Evolutionary conservation across 2,888 invertebrate species (phyloP), one percentile per base, ranked within the genome.

Genomic region (Danaus chrysippus): DNA sequence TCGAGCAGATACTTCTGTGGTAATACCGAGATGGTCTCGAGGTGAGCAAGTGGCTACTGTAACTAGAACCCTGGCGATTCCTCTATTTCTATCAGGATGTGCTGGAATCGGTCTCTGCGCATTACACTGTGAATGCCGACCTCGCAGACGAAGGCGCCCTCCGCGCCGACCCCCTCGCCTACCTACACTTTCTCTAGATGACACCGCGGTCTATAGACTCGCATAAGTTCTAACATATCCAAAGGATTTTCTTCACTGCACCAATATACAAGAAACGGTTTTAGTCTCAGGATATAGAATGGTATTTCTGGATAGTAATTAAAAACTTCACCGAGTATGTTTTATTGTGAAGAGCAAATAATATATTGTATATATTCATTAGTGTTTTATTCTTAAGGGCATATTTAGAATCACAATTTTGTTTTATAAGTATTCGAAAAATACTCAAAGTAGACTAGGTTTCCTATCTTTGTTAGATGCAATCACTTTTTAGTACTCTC

Each of bases 51-150:
- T 96, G 71, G 94, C 95, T 65, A 93, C 95, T 71, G 96, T 96
- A 75, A 94, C 96, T 71, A 93, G 96, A 84, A 96, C 95, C 82
- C 93, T 96, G 86, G 96, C 95, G 63, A 93, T 96, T 73, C 96
- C 96, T 67, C 94, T 97, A 86, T 95, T 96, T 76, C 93, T 96
- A 77, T 96, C 96, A 60, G 92, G 96, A 71, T 95, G 96, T 74
- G 96, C 96, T 69, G 96, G 96, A 62, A 94, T 96, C 71, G 96
- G 95, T 41, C 92, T 96, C 64, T 97, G 96, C 86, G 94, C 96
- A 64, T 93, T 96, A 93, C 96, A 96, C 84, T 97, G 96, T 85
- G 96, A 96, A 85, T 96, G 96, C 86, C 92, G 94, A 71, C 85
- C 96, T 87, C 92, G 94, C 73, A 92, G 94, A 71, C 92, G 95